Base-by-base conservation (phyloP, 2,888 invertebrate species). In the Anticlea derivata region DNA sequence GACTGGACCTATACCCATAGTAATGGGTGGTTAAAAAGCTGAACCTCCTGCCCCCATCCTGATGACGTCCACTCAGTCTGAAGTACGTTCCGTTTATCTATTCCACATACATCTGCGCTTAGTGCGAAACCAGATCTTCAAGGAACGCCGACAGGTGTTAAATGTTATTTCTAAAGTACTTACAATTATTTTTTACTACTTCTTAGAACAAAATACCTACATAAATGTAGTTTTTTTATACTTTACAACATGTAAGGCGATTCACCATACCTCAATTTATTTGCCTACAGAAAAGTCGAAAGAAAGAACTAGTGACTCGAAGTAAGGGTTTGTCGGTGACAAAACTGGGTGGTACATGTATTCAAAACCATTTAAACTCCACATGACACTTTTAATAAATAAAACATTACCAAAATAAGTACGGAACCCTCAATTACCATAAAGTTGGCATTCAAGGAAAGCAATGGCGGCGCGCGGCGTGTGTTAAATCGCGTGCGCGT, bases 401-500 rank as follows among this genome's bases (percentile, higher is more conserved):
- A 31, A 43, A 43, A 43, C 30, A 48, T 39, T 3, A 29, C 7
- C 24, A 30, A 40, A 40, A 27, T 24, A 10, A 13, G 6, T 34
- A 27, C 12, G 24, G 31, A 38, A 30, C 34, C 29, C 33, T 26
- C 8, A 33, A 55, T 50, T 38, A 50, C 10, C 40, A 53, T 55
- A 45, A 48, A 38, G 37, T 50, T 47, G 43, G 37, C 40, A 54
- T 59, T 46, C 51, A 39, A 26, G 49, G 47, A 43, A 48, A 44
- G 30, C 24, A 8, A 7, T 33, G 30, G 35, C 37, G 33, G 40
- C 23, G 44, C 50, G 50, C 44, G 47, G 48, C 30, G 43, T 34
- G 50, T 51, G 63, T 66, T 69, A 70, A 71, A 70, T 67, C 65
- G 72, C 61, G 58, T 48, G 69, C 72, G 76, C 83, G 80, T 83